Base-by-base conservation (phyloP, 2,888 invertebrate genomes). In the Lycaena phlaeas region DNA sequence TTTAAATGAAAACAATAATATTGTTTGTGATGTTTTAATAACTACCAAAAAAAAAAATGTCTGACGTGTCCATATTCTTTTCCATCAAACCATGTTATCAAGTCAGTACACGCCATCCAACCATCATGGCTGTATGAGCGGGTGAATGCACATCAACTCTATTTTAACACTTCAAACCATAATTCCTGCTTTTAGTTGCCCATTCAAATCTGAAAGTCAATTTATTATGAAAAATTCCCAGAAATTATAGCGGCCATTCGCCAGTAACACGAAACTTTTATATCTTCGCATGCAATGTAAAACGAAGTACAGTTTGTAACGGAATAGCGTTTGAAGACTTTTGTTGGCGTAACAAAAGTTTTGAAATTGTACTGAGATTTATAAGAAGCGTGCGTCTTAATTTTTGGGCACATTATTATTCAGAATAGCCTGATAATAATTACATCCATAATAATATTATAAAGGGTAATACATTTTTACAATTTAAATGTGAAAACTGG, bases 51-150 rank as follows among this genome's bases (percentile, higher is more conserved):
- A n/a, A n/a, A n/a, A 17, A 25, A 29, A 14, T 17, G 29, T 15
- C 36, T 36, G 53, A 51, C 52, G 60, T 67, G 52, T 71, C 68
- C 68, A 66, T 53, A 60, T 50, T 64, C 54, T 52, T 69, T 64
- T 60, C 62, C 68, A 72, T 75, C 68, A 60, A 65, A 61, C 60
- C 62, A 53, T 49, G 64, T 72, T 75, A 77, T 76, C 74, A 74
- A 68, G 61, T 65, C 65, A 56, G 49, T 54, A 57, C 77, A 81
- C 77, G 79, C 81, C 65, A 79, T 68, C 52, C 68, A 50, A 68
- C 73, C 69, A 78, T 79, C 76, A 76, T 55, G 58, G 45, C 46
- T 50, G 41, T n/a, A 36, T 36, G 18, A 28, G 30, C 48, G 53
- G 61, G 56, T 66, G 69, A 73, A 70, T 73, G 69, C 72, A 68